Percentiles rank a stretch among this genome's conserved stretches.
Conservation (phyloP, 2,888 invertebrate species). For the Tetramorium bicarinatum region DNA sequence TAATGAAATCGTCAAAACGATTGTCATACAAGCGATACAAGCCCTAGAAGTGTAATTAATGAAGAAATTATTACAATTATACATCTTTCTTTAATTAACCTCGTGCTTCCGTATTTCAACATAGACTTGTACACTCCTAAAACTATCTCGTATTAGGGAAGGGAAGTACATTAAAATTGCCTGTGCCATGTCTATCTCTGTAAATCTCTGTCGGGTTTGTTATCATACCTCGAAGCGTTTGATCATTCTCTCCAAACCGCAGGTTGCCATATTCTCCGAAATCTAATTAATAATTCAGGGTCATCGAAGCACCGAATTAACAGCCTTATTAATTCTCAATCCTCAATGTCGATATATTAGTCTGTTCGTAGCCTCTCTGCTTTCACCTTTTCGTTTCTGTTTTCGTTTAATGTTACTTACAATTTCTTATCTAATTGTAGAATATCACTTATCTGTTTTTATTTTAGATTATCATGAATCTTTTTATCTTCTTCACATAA, state of each 20-base stretch:
- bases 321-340: slow-evolving; percentile 5
- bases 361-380: too few relatives aligned
- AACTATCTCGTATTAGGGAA: not conserved
- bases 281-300: slow-evolving; percentile 4
- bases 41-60: not conserved
- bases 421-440: not conserved
- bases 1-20: not conserved
- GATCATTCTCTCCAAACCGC: not conserved
- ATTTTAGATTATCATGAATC: not conserved
- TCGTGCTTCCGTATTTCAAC: not conserved
- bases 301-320: not conserved
- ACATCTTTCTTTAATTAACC: not conserved
- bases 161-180: not conserved
- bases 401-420: not conserved
- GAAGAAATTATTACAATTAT: not conserved
- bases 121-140: not conserved
- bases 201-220: not conserved
- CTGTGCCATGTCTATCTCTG: not conserved
- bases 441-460: not conserved
- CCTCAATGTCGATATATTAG: not conserved
- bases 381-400: not conserved
- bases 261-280: not conserved
- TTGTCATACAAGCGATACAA: not conserved
- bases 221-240: not conserved
- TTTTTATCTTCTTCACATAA: not conserved